These are phyloP conservation scores for Aplocera efformata DNA, from an alignment of 2,888 invertebrate genomes.

Conservation along the genomic window DNA sequence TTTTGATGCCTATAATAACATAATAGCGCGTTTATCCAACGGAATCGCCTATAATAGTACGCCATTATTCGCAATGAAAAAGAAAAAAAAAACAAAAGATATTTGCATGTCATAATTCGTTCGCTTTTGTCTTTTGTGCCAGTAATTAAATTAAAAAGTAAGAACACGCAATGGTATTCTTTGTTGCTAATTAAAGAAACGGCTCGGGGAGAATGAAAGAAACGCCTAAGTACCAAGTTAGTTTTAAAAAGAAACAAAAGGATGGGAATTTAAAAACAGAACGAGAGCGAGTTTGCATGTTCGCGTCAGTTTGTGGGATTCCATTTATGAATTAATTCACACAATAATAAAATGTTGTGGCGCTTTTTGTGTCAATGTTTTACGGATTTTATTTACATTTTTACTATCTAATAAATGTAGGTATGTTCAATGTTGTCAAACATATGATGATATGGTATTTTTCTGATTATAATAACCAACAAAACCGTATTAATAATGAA, in stretches of 20 bases:
- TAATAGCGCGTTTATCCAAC: conserved; percentile 62
- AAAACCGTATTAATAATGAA: conserved; percentile 25
- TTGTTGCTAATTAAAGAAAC: conserved; percentile 77
- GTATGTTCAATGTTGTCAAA: no score
- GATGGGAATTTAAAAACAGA: conserved; percentile 64
- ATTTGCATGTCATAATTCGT: conserved; percentile 63
- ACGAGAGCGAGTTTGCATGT: conserved; percentile 69
- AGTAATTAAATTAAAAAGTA: conserved; percentile 76
- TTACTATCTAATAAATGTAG: conserved; percentile 4
- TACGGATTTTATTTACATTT: conserved; percentile 36
- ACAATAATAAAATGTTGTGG: conserved; percentile 30
- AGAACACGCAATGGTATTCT: conserved; percentile 75
- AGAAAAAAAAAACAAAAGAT: conserved; percentile 35
- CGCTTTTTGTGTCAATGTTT: conserved; percentile 29
- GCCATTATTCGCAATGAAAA: conserved; percentile 31
- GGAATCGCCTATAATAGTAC: conserved; percentile 32
- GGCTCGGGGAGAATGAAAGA: conserved; percentile 66
- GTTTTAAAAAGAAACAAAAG: conserved; percentile 62
- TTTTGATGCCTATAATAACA: conserved; percentile 74
- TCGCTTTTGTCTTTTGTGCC: conserved; percentile 63
- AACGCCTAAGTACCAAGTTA: conserved; percentile 75
- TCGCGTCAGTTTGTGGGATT: conserved; percentile 61
- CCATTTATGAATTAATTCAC: conserved; percentile 58
- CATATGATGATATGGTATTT: no score
- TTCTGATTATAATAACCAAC: conserved; percentile 21